Conservation (phyloP, 2,888 invertebrate genomes). For the Eustalomyia histrio region DNA sequence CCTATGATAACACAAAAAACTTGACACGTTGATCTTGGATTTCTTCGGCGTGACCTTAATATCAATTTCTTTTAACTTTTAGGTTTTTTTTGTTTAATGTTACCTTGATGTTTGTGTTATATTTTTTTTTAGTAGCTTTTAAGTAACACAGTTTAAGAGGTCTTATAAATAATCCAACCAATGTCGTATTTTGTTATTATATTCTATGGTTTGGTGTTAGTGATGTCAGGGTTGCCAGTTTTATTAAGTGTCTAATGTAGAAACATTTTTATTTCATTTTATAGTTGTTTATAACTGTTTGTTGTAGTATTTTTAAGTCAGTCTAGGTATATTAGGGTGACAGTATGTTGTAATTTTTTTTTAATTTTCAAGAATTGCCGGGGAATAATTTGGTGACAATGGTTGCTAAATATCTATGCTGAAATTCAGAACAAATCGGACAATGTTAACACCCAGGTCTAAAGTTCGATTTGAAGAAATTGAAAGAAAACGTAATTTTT, state of each 20-base stretch:
- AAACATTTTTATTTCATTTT: not conserved
- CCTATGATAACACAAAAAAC: no score
- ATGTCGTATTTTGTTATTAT: not conserved
- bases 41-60: not conserved
- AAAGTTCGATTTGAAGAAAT: no score
- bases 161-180: not conserved
- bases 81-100: not conserved
- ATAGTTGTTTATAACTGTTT: not conserved
- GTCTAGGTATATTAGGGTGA: not conserved
- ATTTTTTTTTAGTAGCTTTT: not conserved
- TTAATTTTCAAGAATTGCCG: no score
- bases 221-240: conserved; percentile 31
- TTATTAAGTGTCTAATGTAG: conserved; percentile 33
- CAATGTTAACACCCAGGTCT: no score
- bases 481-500: no score
- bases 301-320: not conserved
- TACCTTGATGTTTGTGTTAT: not conserved
- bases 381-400: no score
- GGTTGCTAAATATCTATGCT: no score
- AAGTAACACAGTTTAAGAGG: not conserved
- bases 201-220: conserved; percentile 1
- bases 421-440: no score
- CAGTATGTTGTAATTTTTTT: no score
- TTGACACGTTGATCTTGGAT: no score
- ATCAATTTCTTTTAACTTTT: not conserved